Percentiles rank a stretch among this genome's conserved stretches.
Conservation (phyloP, 2,113 vertebrate species). For the Microcebus jonahi region DNA sequence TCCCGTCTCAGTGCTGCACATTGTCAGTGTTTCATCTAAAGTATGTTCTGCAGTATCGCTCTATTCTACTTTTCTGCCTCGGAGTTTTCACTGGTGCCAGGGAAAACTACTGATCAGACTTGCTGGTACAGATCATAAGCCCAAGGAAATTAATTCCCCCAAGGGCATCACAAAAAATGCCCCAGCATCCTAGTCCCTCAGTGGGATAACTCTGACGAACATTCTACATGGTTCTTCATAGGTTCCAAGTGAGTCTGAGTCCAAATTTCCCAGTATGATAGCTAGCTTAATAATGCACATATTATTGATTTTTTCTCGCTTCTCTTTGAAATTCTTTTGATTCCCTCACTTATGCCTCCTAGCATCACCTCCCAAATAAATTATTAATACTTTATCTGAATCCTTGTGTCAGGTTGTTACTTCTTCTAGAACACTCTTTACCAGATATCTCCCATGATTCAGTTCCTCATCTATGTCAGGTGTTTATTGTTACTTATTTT, state of each 20-base stretch:
- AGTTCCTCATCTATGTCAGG: neutral
- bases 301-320: neutral
- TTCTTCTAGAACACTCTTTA: neutral
- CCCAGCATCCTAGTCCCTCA: neutral
- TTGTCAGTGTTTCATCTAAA: rapidly evolving
- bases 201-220: neutral
- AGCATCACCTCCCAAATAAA: neutral
- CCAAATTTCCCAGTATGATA: neutral
- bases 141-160: neutral
- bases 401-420: neutral
- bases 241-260: neutral
- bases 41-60: neutral
- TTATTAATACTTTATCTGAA: neutral
- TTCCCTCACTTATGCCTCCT: neutral
- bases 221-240: neutral
- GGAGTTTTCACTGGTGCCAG: neutral
- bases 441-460: neutral
- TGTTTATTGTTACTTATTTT: neutral
- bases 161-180: neutral
- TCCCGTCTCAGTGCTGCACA: neutral
- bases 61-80: neutral
- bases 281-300: neutral
- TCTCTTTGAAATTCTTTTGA: neutral
- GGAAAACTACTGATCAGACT: neutral
- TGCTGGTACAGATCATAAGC: neutral